Evolutionary conservation across 2,113 vertebrate species (phyloP).

Genomic region (Glaucidium brasilianum): DNA sequence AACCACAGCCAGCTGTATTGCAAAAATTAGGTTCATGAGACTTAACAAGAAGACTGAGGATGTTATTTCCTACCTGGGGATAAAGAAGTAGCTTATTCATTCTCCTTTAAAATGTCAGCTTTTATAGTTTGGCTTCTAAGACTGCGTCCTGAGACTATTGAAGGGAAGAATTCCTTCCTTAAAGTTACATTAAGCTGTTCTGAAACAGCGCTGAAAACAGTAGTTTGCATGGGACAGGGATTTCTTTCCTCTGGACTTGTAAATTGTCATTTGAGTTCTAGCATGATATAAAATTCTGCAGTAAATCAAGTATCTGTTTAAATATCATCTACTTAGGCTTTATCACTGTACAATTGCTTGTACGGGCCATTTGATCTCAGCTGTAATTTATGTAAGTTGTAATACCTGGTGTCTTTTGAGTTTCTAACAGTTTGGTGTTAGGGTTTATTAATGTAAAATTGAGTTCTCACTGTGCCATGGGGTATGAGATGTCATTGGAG

Average conservation of each 20-base stretch:
- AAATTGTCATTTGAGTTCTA: conserved; percentile 41
- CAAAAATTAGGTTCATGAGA: neutral
- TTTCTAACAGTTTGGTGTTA: conserved; percentile 41
- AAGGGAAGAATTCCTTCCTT: neutral
- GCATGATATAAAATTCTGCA: neutral
- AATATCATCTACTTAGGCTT: conserved; percentile 59
- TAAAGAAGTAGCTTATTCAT: neutral
- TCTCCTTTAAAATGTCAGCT: neutral
- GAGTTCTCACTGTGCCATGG: conserved; percentile 42
- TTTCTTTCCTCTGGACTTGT: conserved; percentile 9
- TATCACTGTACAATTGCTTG: conserved; percentile 57
- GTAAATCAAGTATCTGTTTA: conserved; percentile 59
- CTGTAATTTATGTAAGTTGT: conserved; percentile 56
- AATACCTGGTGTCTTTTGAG: conserved; percentile 37
- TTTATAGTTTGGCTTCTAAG: neutral
- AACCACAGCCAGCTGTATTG: neutral
- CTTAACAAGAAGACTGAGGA: neutral
- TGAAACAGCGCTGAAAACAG: neutral
- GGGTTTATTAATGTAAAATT: conserved; percentile 45
- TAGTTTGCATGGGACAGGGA: neutral
- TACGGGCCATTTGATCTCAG: conserved; percentile 28
- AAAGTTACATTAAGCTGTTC: neutral
- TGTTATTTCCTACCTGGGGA: neutral
- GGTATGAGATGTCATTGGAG: conserved; percentile 13
- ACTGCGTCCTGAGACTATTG: neutral